phyloP scores from a whole-genome alignment of 2,113 vertebrate species.

The Psammodynastes pulverulentus region DNA sequence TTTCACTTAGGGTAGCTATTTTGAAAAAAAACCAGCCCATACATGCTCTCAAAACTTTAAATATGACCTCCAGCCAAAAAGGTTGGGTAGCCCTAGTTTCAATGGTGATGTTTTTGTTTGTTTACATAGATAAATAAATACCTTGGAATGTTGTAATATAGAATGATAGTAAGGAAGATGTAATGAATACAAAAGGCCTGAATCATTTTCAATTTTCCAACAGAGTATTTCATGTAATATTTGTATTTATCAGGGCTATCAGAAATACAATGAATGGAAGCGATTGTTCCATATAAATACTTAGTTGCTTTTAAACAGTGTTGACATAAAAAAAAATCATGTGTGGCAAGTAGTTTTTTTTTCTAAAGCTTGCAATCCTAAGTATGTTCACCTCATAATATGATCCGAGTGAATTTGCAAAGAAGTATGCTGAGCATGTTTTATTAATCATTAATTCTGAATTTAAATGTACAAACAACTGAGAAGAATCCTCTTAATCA shows the following conservation, averaged over 20 bases:
- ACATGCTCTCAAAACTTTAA: neutral
- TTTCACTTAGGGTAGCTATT: neutral
- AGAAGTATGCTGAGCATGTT: slow-evolving; percentile 31
- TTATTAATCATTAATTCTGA: slow-evolving; percentile 71
- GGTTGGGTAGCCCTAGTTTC: neutral
- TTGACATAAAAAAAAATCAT: slow-evolving; percentile 67
- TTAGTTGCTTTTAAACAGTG: slow-evolving; percentile 72
- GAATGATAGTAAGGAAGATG: neutral
- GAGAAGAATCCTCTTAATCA: slow-evolving; percentile 62
- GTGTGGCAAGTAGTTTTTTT: slow-evolving; percentile 64
- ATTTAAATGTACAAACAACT: slow-evolving; percentile 61
- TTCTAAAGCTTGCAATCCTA: neutral
- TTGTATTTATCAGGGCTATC: slow-evolving; percentile 71
- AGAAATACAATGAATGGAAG: slow-evolving; percentile 62
- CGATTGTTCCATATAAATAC: slow-evolving; percentile 73
- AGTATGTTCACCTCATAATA: neutral
- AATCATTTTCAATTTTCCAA: slow-evolving; percentile 35
- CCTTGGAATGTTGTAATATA: slow-evolving; percentile 8
- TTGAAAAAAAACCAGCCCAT: neutral
- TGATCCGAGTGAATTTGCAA: neutral
- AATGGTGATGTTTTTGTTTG: neutral
- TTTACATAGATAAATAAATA: neutral
- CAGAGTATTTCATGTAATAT: slow-evolving; percentile 56
- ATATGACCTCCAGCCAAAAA: neutral
- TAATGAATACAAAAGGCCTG: neutral